These are phyloP conservation scores for Virgularia gustaviana DNA, from an alignment of 92 coral and sea anemone genomes.

Conservation along the genomic window DNA sequence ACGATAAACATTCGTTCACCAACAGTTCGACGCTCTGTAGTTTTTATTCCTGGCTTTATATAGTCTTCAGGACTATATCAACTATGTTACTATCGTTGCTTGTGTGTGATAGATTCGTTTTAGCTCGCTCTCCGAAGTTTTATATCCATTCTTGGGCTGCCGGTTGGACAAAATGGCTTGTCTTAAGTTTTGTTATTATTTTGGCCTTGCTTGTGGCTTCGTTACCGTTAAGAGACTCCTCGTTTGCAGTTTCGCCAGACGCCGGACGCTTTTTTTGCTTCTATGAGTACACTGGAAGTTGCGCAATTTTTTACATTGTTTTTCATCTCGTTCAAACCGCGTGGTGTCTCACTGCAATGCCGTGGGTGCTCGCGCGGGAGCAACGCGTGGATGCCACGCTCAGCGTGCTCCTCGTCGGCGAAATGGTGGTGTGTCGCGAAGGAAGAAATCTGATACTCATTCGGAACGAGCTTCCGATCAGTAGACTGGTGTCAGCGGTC, in stretches of 20 bases:
- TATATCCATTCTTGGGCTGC: slow-evolving; percentile 14
- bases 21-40: slow-evolving; percentile 8
- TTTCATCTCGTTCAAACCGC: slow-evolving; percentile 10
- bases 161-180: background rate
- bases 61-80: slow-evolving; percentile 5
- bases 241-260: slow-evolving; percentile 21
- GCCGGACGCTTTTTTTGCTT: slow-evolving; percentile 20
- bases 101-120: background rate
- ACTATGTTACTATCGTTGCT: slow-evolving; percentile 5
- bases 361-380: slow-evolving; percentile 26
- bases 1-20: background rate
- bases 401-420: slow-evolving; percentile 27
- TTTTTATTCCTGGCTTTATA: slow-evolving; percentile 18
- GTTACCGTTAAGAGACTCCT: background rate
- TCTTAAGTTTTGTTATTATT: slow-evolving; percentile 1
- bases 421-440: slow-evolving; percentile 19
- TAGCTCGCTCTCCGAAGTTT: background rate
- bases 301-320: slow-evolving; percentile 17
- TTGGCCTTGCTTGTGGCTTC: slow-evolving; percentile 9
- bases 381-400: slow-evolving; percentile 21
- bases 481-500: slow-evolving; percentile 2
- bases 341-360: background rate
- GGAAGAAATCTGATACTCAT: slow-evolving; percentile 1
- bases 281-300: slow-evolving; percentile 4
- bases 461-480: slow-evolving; percentile 17